Evolutionary conservation across 2,797 vertebrate species (phyloP), one percentile per base, ranked within the genome.

Genomic region (Dicrostonyx torquatus): DNA sequence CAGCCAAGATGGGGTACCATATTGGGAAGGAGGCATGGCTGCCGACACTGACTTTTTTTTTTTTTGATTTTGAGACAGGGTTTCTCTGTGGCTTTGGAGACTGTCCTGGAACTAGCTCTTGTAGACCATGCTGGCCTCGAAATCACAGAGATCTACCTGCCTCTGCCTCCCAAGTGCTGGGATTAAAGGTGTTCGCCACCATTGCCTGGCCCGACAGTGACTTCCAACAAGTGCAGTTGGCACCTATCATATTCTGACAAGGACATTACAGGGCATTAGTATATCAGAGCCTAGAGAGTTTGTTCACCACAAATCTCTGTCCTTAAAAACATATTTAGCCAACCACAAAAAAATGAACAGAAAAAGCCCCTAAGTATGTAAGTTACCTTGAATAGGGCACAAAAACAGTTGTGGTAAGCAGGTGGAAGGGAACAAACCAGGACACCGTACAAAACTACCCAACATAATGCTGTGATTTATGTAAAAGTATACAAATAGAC

Each of bases 261-360:
- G 78, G 17, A n/a, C 24, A 48, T 48, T 90, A 92, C 14, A 85
- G 45, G 55, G 37, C 43, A 43, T 84, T n/a, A 87, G 53, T 26
- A 77, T 34, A 7, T 24, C 75, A 89, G 26, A 87, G 75, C 50
- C 85, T 78, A 84, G 34, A 75, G 45, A 20, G 73, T 76, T 37
- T 53, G 29, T 22, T 93, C 62, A 89, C 37, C 79, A 87, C 2
- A 78, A 50, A 87, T 24, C 40, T 87, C 22, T 3, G 53, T 37
- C 68, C 92, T 93, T 79, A 91, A 92, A 94, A 90, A 83, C 43
- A 84, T 6, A 29, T 68, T 43, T 17, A 43, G 26, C 26, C 76
- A 87, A 62, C 5, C 73, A 62, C 37, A 58, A 55, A 53, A 48
- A 53, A 53, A 20, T 18, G 14, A 29, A 31, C 14, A 37, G 15